These are phyloP conservation scores for Octomys mimax DNA, from an alignment of 2,797 vertebrate species.

Conservation along the genomic window DNA sequence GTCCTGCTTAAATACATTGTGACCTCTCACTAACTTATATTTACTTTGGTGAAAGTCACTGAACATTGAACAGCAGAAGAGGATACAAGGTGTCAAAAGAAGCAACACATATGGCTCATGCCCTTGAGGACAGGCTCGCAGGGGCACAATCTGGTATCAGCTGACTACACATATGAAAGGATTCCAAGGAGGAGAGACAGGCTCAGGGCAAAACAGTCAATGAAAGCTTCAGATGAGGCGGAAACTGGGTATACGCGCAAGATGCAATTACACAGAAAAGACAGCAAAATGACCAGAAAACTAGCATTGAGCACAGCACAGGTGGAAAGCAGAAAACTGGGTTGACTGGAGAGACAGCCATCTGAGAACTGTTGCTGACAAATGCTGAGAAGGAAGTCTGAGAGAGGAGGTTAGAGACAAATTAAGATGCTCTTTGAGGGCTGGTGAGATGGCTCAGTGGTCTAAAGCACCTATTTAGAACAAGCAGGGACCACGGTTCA, in stretches of 20 bases:
- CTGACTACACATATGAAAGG: not conserved
- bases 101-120: not conserved
- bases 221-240: not conserved
- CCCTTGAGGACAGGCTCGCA: slow-evolving; percentile 25
- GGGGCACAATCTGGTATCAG: not conserved
- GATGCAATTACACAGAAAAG: slow-evolving; percentile 11
- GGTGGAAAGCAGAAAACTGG: not conserved
- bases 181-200: not conserved
- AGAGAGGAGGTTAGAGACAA: not conserved
- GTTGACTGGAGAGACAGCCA: not conserved
- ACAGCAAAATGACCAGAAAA: not conserved
- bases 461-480: too few species aligned
- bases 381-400: not conserved
- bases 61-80: slow-evolving; percentile 28
- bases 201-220: not conserved
- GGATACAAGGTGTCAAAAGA: not conserved
- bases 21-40: slow-evolving; percentile 25
- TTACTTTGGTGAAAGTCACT: not conserved
- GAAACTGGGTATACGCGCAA: not conserved
- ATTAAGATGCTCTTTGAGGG: not conserved
- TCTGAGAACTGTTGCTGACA: not conserved
- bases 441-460: too few species aligned
- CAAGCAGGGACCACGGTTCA: too few species aligned
- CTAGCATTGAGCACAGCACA: not conserved
- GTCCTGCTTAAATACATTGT: not conserved